phyloP scores from a whole-genome alignment of 64 coral and sea anemone genomes.

The Acropora yongei region DNA sequence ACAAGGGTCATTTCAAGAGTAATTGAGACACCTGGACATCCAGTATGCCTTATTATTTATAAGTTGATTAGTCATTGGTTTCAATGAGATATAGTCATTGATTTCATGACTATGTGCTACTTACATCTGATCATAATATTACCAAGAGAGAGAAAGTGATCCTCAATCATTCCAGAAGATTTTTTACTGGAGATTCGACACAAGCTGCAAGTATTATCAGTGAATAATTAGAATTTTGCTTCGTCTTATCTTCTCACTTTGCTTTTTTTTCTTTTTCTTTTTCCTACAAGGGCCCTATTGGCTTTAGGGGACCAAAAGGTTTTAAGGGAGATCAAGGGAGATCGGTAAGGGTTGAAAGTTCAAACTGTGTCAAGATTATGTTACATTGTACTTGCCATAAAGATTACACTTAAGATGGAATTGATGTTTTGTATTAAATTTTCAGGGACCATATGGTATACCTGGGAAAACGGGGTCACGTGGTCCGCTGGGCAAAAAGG shows the following conservation, averaged over 20 bases:
- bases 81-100: neutral
- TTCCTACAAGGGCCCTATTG: neutral
- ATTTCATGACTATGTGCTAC: neutral
- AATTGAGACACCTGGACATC: conserved; percentile 22
- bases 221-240: too few relatives aligned
- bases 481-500: conserved; percentile 72
- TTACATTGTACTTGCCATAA: too few relatives aligned
- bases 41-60: neutral
- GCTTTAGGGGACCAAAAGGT: conserved; percentile 13
- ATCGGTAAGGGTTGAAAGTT: neutral
- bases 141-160: too few relatives aligned
- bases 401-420: too few relatives aligned
- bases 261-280: neutral
- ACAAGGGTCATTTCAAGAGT: conserved; percentile 20
- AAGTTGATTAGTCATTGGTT: too few relatives aligned
- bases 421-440: neutral
- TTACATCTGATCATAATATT: too few relatives aligned
- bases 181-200: too few relatives aligned
- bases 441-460: conserved; percentile 35
- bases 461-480: conserved; percentile 32
- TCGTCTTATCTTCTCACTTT: neutral
- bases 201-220: too few relatives aligned
- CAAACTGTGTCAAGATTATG: too few relatives aligned
- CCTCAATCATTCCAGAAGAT: too few relatives aligned
- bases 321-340: conserved; percentile 30